Evolutionary conservation across 2,113 vertebrate species (phyloP).

Genomic region (Apus apus): DNA sequence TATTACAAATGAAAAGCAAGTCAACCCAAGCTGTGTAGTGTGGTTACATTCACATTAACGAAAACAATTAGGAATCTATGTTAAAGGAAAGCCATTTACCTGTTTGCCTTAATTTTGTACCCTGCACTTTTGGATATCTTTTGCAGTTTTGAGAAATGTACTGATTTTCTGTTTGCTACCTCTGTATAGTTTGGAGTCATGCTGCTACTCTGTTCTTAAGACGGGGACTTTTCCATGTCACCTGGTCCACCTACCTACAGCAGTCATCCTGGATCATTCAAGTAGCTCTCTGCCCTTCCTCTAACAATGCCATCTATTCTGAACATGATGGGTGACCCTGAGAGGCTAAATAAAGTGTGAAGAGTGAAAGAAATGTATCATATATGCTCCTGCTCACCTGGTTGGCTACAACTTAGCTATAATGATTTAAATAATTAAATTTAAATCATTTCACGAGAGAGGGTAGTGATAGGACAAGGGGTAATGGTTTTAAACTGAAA

Average conservation of each 20-base stretch:
- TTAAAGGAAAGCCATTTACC: neutral
- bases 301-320: neutral
- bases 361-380: neutral
- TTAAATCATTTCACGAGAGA: no score
- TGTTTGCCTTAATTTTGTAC: neutral
- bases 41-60: neutral
- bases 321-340: neutral
- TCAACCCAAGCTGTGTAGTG: neutral
- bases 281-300: neutral
- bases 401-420: no score
- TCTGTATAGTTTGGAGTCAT: neutral
- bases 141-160: neutral
- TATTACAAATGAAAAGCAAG: neutral
- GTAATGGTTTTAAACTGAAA: no score
- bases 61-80: neutral
- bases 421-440: neutral
- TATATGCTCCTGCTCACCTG: neutral
- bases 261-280: neutral
- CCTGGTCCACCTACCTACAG: neutral
- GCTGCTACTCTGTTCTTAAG: neutral
- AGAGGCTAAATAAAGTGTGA: neutral
- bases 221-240: neutral
- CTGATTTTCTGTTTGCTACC: neutral
- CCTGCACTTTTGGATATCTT: neutral
- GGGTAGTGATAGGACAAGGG: no score